Evolutionary conservation across 2,113 vertebrate genomes (phyloP), one percentile per base, ranked within the genome.

Genomic region (Ginglymostoma cirratum): DNA sequence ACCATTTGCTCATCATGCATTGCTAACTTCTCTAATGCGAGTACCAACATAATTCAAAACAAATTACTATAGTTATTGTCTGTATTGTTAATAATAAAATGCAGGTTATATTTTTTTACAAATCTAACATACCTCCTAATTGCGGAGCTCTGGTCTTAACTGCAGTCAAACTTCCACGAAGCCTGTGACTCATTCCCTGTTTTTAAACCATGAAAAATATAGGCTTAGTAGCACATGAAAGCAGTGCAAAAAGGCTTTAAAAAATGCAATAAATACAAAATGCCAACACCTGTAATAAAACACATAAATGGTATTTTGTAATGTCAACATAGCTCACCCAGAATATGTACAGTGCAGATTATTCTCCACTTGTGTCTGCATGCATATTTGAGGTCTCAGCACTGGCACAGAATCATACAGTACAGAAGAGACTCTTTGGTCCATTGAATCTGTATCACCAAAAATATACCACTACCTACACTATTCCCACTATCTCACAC

Each of bases 71-170:
- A 90, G 52, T 4, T 34, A 5, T 55, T 14, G 12, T 30, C 27
- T 2, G 8, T 72, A 48, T 45, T 42, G 67, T 45, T 95, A 70
- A 3, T 24, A 69, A 48, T 15, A 45, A 30, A 45, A 72, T 72
- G 27, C 38, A 76, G 45, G 0, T 34, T 90, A 15, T 34, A 52
- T 19, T 38, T 21, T 12, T 23, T 6, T 42, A 70, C 23, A 95
- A 76, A 72, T 45, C 72, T 27, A 72, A 72, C 23, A 27, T 97
- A 99, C 99, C 99, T 98, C 99, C 99, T 72, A 99, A 96, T 10
- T 98, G 98, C 42, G 99, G 99, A 17, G 99, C 99, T 97, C 98
- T 98, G 94, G 98, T 98, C 97, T 97, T 99, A 96, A 99, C 97
- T 45, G 99, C 98, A 0, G 98, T 98, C 97, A 99, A 95, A 95